These are phyloP conservation scores for Anser brachyrhynchus DNA, from an alignment of 2,113 vertebrate species.

Conservation along the genomic window DNA sequence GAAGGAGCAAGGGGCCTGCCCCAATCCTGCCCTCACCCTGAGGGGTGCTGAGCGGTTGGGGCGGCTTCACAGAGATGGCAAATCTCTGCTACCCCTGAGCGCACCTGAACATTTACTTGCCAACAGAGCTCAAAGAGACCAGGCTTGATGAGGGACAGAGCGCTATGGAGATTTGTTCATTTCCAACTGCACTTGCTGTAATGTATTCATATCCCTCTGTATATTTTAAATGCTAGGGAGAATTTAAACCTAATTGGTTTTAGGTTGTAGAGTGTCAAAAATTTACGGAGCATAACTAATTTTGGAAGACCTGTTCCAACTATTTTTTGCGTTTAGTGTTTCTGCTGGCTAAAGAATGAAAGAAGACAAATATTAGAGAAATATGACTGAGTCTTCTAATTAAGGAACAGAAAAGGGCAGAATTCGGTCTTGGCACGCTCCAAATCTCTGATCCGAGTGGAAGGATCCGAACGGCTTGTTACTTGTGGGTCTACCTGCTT, in stretches of 20 bases:
- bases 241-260: background rate
- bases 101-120: background rate
- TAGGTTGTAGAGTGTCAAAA: background rate
- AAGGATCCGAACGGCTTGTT: background rate
- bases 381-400: background rate
- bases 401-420: background rate
- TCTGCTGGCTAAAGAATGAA: background rate
- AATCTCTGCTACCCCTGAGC: background rate
- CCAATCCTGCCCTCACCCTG: background rate
- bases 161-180: no score
- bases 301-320: background rate
- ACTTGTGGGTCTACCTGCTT: background rate
- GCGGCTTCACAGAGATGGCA: background rate
- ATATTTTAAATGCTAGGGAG: background rate
- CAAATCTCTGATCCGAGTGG: background rate
- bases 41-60: background rate
- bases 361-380: background rate
- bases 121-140: background rate
- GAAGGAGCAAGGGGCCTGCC: background rate
- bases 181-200: background rate
- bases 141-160: background rate
- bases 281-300: background rate
- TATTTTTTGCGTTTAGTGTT: background rate
- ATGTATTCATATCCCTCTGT: background rate
- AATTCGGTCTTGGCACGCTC: background rate